phyloP scores from a whole-genome alignment of 2,113 vertebrate genomes.

The Cochlearius cochlearius region DNA sequence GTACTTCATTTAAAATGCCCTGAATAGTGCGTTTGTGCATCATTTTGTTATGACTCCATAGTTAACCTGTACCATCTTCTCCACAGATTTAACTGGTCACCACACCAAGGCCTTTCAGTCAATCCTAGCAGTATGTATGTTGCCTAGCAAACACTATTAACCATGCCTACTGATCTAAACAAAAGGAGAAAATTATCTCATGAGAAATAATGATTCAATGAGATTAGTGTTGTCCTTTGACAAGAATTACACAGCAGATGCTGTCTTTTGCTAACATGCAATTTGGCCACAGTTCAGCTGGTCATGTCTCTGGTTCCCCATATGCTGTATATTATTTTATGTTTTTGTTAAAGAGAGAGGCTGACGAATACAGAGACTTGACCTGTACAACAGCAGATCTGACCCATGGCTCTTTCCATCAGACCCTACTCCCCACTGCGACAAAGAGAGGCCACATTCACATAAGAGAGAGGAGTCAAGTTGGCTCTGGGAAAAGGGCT shows the following conservation, averaged over 20 bases:
- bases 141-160: background rate
- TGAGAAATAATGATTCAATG: background rate
- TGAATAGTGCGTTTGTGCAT: background rate
- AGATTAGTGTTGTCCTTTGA: background rate
- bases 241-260: background rate
- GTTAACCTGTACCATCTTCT: background rate
- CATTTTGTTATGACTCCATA: fast-evolving
- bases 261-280: background rate
- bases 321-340: background rate
- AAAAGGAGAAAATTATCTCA: background rate
- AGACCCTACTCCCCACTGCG: background rate
- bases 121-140: background rate
- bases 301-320: background rate
- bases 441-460: background rate
- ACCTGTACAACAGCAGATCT: background rate
- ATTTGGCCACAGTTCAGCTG: background rate
- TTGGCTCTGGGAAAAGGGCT: background rate
- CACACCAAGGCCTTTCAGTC: background rate
- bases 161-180: background rate
- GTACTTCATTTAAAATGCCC: background rate
- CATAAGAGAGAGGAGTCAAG: background rate
- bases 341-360: background rate
- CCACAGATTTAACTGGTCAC: background rate
- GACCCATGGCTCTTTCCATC: background rate
- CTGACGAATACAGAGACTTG: background rate